Percentiles rank a stretch among this genome's conserved stretches.
Evolutionary conservation across 2,888 invertebrate species (phyloP).

Genomic region (Hanleya hanleyi): DNA sequence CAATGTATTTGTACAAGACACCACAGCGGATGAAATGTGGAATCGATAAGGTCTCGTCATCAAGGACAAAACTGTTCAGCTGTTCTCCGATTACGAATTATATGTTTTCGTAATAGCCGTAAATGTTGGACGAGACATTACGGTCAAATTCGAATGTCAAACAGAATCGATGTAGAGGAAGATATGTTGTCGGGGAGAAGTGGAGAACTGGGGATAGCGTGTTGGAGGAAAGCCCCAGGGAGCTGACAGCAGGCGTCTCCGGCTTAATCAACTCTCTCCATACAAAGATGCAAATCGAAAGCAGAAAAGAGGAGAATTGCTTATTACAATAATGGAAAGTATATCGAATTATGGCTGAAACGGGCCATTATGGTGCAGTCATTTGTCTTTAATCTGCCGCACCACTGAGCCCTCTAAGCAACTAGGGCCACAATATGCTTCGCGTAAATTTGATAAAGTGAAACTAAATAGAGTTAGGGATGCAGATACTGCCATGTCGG

Average conservation of each 20-base stretch:
- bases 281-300: neutral
- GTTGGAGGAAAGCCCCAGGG: neutral
- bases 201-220: neutral
- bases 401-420: neutral
- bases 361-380: neutral
- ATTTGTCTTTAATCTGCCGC: neutral
- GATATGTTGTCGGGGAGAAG: too few species aligned
- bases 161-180: too few species aligned
- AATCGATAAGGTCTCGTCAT: too few species aligned
- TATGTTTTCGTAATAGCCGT: too few species aligned
- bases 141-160: too few species aligned
- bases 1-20: too few species aligned
- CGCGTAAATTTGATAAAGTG: neutral
- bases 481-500: neutral
- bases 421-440: neutral
- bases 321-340: conserved; percentile 23
- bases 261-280: conserved; percentile 5
- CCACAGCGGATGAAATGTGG: too few species aligned
- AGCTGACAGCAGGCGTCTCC: neutral
- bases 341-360: conserved; percentile 16
- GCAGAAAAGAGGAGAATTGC: conserved; percentile 15
- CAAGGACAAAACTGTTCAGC: too few species aligned
- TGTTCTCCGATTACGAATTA: too few species aligned
- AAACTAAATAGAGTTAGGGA: neutral
- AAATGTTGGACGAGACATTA: too few species aligned